These are phyloP conservation scores for Oreochromis spilurus DNA, from an alignment of 2,113 vertebrate species.

Conservation along the genomic window DNA sequence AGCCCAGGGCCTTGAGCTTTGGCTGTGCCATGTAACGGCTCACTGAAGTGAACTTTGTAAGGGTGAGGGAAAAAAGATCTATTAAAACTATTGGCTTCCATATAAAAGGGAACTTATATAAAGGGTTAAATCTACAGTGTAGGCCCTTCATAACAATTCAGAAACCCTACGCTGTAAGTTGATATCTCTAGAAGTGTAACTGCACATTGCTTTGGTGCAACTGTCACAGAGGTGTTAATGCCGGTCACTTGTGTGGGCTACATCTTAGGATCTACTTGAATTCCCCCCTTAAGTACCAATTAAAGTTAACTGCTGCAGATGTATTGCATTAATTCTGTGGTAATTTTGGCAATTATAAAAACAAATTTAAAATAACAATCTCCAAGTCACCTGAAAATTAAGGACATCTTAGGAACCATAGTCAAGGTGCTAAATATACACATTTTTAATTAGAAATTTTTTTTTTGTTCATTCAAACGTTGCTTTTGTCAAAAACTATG, in stretches of 20 bases:
- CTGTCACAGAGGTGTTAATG: neutral
- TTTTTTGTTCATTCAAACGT: neutral
- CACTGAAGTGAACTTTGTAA: neutral
- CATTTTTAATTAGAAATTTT: neutral
- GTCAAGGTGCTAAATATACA: neutral
- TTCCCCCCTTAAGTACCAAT: rapidly evolving
- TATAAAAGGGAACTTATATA: neutral
- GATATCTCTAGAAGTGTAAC: neutral
- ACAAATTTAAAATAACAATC: neutral
- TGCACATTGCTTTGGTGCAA: neutral
- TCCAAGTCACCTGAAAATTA: neutral
- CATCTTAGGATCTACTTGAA: neutral
- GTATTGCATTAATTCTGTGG: neutral
- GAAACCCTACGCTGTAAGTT: neutral
- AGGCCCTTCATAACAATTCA: neutral
- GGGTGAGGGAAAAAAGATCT: neutral
- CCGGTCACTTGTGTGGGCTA: neutral
- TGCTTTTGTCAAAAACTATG: neutral
- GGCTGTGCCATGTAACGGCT: neutral
- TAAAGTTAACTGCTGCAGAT: neutral
- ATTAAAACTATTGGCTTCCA: neutral
- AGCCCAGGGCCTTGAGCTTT: rapidly evolving
- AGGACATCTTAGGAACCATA: neutral
- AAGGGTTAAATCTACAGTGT: neutral
- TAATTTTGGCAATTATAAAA: neutral